These are phyloP conservation scores for Pandion haliaetus DNA, from an alignment of 2,113 vertebrate species.

Conservation along the genomic window DNA sequence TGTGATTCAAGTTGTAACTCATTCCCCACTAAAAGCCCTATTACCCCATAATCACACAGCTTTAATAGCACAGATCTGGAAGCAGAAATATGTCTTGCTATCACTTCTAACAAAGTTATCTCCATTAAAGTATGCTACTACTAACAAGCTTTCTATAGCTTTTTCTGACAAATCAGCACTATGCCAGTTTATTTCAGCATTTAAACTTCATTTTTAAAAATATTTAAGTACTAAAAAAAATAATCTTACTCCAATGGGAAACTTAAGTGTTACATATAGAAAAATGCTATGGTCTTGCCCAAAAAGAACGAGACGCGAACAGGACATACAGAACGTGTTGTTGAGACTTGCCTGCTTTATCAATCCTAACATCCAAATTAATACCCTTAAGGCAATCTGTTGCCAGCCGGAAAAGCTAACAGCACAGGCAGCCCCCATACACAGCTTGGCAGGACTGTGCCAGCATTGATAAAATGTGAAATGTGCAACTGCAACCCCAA, in stretches of 20 bases:
- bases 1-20: not conserved
- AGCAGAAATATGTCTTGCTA: not conserved
- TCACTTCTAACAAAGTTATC: not conserved
- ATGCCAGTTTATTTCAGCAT: not conserved
- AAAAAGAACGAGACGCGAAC: not conserved
- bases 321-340: not conserved
- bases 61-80: not conserved
- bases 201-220: not conserved
- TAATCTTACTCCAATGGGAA: not conserved
- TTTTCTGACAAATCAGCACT: not conserved
- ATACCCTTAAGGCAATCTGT: not conserved
- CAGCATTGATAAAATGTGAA: not conserved
- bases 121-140: not conserved
- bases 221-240: not conserved
- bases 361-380: not conserved
- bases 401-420: not conserved
- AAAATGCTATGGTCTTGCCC: not conserved
- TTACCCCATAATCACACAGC: not conserved
- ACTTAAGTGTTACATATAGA: rapidly evolving
- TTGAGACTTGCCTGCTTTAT: not conserved
- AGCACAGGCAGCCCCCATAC: not conserved
- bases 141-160: not conserved
- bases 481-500: not conserved
- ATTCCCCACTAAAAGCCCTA: not conserved
- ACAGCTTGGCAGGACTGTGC: not conserved